These are phyloP conservation scores for Drosophila tani DNA, from an alignment of 1,140 invertebrate species.

Conservation along the genomic window DNA sequence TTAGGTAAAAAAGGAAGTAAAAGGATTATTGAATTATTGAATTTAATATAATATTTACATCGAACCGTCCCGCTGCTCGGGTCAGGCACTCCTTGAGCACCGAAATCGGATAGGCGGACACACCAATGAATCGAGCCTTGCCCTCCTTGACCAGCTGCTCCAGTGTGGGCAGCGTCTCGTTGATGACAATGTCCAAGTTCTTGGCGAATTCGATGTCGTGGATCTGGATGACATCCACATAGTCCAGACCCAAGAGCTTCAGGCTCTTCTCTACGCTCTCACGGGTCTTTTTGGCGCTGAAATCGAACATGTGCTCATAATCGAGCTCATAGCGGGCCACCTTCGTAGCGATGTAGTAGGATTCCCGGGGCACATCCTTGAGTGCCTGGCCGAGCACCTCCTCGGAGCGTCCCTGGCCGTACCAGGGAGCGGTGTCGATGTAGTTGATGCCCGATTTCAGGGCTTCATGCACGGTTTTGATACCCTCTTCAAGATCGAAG, in stretches of 20 bases:
- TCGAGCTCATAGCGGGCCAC: slow-evolving; percentile 93
- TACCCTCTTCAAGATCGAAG: slow-evolving; percentile 87
- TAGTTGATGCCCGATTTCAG: slow-evolving; percentile 96
- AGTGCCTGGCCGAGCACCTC: slow-evolving; percentile 93
- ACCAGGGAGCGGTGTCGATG: slow-evolving; percentile 96
- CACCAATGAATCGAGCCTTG: slow-evolving; percentile 93
- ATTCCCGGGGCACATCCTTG: slow-evolving; percentile 90
- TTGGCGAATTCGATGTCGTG: slow-evolving; percentile 96
- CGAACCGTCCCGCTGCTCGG: slow-evolving; percentile 78
- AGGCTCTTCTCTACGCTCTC: slow-evolving; percentile 93
- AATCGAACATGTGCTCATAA: slow-evolving; percentile 94
- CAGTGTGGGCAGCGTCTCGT: slow-evolving; percentile 94
- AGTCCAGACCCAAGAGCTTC: slow-evolving; percentile 90
- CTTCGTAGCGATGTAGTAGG: slow-evolving; percentile 96
- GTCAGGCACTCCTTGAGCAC: slow-evolving; percentile 91
- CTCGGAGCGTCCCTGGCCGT: slow-evolving; percentile 95
- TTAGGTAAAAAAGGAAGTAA: background rate
- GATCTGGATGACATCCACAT: slow-evolving; percentile 95
- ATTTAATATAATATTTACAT: slow-evolving; percentile 48
- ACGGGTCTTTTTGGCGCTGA: slow-evolving; percentile 90
- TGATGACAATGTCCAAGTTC: slow-evolving; percentile 91
- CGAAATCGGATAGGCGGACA: slow-evolving; percentile 94
- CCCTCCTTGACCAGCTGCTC: slow-evolving; percentile 90
- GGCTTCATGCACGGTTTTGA: slow-evolving; percentile 89
- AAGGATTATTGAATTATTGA: background rate